Conservation (phyloP, 2,797 vertebrate genomes). For the Coluber constrictor region DNA sequence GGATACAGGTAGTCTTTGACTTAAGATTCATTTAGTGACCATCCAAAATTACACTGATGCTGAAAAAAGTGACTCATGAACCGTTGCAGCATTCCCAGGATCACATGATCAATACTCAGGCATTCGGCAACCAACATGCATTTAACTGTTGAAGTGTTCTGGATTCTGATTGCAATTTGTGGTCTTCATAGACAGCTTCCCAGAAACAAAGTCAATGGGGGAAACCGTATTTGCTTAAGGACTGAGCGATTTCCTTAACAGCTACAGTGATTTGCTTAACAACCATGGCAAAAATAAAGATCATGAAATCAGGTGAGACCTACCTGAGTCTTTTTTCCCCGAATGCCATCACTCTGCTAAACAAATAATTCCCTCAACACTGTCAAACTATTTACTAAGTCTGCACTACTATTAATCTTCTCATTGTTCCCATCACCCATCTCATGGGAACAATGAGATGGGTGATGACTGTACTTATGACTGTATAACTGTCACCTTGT, state of each 20-base stretch:
- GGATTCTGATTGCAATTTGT: background rate
- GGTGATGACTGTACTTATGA: too few relatives aligned
- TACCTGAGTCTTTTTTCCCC: background rate
- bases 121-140: background rate
- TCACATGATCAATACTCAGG: background rate
- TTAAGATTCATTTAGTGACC: background rate
- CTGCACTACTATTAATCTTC: too few relatives aligned
- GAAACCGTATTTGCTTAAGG: background rate
- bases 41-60: background rate
- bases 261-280: background rate
- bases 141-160: background rate
- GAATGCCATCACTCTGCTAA: too few relatives aligned
- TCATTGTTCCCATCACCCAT: too few relatives aligned
- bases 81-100: rapidly evolving
- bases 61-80: background rate
- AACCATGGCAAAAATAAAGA: background rate
- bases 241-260: background rate
- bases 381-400: too few relatives aligned
- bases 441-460: too few relatives aligned
- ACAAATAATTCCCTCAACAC: too few relatives aligned
- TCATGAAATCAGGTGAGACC: background rate
- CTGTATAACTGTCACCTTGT: too few relatives aligned
- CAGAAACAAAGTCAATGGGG: background rate
- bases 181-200: background rate
- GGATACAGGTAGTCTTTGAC: background rate